Evolutionary conservation across 2,888 invertebrate species (phyloP).

Genomic region (Uloborus plumipes): DNA sequence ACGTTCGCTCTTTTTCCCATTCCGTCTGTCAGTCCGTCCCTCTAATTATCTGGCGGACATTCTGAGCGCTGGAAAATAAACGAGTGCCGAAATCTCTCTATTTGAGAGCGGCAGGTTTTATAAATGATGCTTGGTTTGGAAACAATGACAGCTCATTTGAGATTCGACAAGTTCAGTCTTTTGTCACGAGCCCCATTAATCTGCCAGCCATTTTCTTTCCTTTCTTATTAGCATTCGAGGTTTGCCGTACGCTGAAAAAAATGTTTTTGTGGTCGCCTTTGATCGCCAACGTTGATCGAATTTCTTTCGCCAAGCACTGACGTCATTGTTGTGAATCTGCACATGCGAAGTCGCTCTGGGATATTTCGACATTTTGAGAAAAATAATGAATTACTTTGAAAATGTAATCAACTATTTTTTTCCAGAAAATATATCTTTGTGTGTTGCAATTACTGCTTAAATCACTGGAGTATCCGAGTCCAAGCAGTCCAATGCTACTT

Average conservation of each 20-base stretch:
- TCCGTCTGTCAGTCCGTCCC: constrained; percentile 59
- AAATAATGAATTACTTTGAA: too few relatives aligned
- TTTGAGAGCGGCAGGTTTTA: constrained; percentile 59
- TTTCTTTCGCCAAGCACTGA: constrained; percentile 29
- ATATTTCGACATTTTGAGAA: too few relatives aligned
- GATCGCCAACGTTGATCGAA: constrained; percentile 32
- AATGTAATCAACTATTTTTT: too few relatives aligned
- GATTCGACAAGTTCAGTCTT: constrained; percentile 63
- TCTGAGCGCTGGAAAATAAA: constrained; percentile 55
- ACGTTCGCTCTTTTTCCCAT: constrained; percentile 47
- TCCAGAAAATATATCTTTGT: too few relatives aligned
- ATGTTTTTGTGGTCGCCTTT: constrained; percentile 11
- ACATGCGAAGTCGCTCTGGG: too few relatives aligned
- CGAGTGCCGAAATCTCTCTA: constrained; percentile 63
- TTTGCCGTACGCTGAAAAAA: constrained; percentile 42
- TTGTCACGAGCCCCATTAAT: constrained; percentile 64
- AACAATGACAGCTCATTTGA: constrained; percentile 64
- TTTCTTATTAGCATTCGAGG: constrained; percentile 58
- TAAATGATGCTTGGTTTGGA: constrained; percentile 59
- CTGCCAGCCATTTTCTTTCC: constrained; percentile 58
- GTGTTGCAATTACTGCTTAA: too few relatives aligned
- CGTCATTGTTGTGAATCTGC: too few relatives aligned
- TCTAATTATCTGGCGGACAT: constrained; percentile 62
- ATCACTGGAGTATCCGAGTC: too few relatives aligned
- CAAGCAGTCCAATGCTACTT: too few relatives aligned